phyloP scores from a whole-genome alignment of 2,797 vertebrate species.

The Melanotaenia maccullochi region DNA sequence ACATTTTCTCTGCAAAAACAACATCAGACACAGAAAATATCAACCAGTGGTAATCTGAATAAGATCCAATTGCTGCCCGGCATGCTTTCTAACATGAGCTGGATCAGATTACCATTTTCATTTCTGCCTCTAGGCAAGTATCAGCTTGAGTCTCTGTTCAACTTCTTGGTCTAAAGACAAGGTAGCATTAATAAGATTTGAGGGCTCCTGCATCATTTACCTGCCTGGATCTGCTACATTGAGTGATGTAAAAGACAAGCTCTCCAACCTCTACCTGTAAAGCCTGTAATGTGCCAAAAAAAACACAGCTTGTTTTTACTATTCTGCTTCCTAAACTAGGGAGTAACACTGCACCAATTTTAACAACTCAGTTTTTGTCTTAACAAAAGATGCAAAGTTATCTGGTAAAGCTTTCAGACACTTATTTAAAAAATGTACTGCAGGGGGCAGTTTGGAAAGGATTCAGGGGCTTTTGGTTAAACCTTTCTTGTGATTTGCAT shows the following conservation, averaged over 20 bases:
- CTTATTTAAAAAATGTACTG: conserved; percentile 12
- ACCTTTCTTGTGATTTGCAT: conserved; percentile 6
- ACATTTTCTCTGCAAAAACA: conserved; percentile 23
- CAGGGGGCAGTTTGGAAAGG: conserved; percentile 14
- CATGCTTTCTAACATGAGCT: conserved; percentile 11
- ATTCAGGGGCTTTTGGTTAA: conserved; percentile 18
- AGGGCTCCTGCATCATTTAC: conserved; percentile 10
- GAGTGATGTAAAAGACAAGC: background rate
- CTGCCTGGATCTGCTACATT: background rate
- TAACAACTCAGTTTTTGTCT: background rate
- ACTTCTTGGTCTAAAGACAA: conserved; percentile 13
- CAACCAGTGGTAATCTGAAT: conserved; percentile 29
- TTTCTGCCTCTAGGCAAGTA: conserved; percentile 10
- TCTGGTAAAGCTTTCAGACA: conserved; percentile 15
- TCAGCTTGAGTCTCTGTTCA: conserved; percentile 25
- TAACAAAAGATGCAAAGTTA: conserved; percentile 22
- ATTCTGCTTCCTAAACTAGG: background rate
- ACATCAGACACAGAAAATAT: conserved; percentile 13
- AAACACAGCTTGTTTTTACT: conserved; percentile 7
- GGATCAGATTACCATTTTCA: conserved; percentile 35
- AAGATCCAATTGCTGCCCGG: background rate
- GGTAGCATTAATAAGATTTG: conserved; percentile 23
- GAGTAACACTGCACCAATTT: conserved; percentile 16
- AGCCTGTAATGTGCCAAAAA: conserved; percentile 9
- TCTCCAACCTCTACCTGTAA: background rate